Percentiles rank a stretch among this genome's conserved stretches.
These are phyloP conservation scores for Rhagophthalmus giganteus DNA, from an alignment of 2,888 invertebrate species.

Conservation along the genomic window DNA sequence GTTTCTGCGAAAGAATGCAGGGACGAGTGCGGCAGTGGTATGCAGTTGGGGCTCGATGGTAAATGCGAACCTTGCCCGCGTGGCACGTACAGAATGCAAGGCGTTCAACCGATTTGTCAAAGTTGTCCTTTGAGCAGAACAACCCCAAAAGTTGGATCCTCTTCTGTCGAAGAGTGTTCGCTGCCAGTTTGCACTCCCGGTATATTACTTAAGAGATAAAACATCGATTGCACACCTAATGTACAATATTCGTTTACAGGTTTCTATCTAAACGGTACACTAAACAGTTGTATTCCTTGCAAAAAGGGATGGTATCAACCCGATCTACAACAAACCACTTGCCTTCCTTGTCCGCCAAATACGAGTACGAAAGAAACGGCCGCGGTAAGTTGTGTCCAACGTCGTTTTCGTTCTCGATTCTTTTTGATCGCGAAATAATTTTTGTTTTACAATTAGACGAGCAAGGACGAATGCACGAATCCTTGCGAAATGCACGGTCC, in stretches of 20 bases:
- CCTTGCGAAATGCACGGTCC: constrained; percentile 84
- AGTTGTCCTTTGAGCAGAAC: constrained; percentile 88
- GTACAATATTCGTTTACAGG: constrained; percentile 55
- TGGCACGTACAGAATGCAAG: constrained; percentile 71
- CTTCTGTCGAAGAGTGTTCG: constrained; percentile 87
- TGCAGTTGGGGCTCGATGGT: constrained; percentile 84
- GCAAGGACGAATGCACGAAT: constrained; percentile 83
- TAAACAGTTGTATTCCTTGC: constrained; percentile 85
- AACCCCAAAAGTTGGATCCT: constrained; percentile 82
- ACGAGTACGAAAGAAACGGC: constrained; percentile 84
- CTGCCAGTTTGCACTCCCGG: constrained; percentile 83
- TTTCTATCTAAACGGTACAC: constrained; percentile 81
- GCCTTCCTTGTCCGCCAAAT: constrained; percentile 85
- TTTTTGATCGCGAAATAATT: no score
- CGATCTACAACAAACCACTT: constrained; percentile 83
- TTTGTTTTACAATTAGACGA: no score
- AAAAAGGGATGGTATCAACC: constrained; percentile 90
- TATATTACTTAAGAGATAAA: no score
- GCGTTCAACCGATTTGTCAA: constrained; percentile 85
- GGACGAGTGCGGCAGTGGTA: constrained; percentile 86
- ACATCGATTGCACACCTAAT: no score
- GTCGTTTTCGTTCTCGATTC: no score
- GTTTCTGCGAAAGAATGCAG: constrained; percentile 85
- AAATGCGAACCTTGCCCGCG: constrained; percentile 90
- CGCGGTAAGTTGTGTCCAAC: constrained; percentile 80